Evolutionary conservation across 2,113 vertebrate species (phyloP), one percentile per base, ranked within the genome.

Genomic region (Pelvicachromis taeniatus): DNA sequence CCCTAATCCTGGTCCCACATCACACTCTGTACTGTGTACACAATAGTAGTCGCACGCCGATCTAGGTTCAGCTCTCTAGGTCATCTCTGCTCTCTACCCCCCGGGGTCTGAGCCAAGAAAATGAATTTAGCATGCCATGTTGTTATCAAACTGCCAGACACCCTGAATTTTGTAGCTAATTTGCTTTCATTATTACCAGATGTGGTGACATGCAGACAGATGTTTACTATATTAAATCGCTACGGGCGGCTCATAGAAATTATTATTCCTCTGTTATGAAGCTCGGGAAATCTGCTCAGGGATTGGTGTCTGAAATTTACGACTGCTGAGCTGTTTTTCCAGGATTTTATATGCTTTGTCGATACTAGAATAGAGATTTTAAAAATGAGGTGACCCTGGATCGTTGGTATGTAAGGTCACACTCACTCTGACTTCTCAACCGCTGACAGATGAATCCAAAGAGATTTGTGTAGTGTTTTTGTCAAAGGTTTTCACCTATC

Each of bases 121-220:
- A 96, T 94, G 89, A 93, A 95, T 95, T 96, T 95, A 88, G 26
- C 84, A 78, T 95, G 95, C 92, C 92, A 90, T 52, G 56, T 87
- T 56, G 95, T 96, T 96, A 96, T 97, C 95, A 88, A 94, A 88
- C 86, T 93, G 95, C 95, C 95, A 96, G 93, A 96, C 96, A 96
- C 96, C 96, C 89, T 58, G 92, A 93, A 91, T 96, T 93, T 92
- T 94, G 91, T 95, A 91, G 92, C 93, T 96, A 96, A 96, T 97
- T 97, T 97, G 94, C 92, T 92, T 94, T 96, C 90, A 96, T 96
- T 95, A 93, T 89, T 97, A 91, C 95, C 97, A 97, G 96, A 97
- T 97, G 97, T 95, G 94, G 92, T 86, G 92, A 94, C 95, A 94
- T 92, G 93, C 88, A 95, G 91, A 95, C 95, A 96, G 95, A 95